Conservation (phyloP, 2,113 vertebrate genomes). For the Trogon surrucura region DNA sequence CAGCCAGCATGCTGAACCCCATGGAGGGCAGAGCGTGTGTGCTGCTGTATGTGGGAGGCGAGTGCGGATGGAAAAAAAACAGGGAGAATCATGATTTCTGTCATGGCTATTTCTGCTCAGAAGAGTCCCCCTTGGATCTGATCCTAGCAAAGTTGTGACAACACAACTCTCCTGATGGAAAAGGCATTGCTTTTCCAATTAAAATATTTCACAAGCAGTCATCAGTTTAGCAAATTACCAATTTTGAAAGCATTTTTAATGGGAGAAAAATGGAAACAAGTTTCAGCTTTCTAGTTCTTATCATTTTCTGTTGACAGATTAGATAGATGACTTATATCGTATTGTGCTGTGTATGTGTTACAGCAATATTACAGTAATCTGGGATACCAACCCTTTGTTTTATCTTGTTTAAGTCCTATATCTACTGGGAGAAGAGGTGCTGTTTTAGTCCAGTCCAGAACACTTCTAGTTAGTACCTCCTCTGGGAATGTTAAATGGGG, state of each 20-base stretch:
- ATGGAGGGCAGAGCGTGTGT: not conserved
- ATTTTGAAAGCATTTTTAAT: not conserved
- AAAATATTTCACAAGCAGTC: not conserved
- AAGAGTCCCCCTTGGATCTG: not conserved
- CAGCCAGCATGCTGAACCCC: not conserved
- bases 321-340: not conserved
- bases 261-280: not conserved
- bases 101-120: not conserved
- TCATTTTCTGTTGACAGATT: not conserved
- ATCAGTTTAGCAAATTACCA: not conserved
- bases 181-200: not conserved
- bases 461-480: not conserved
- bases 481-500: not conserved
- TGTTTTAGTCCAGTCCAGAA: not conserved
- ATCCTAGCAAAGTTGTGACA: not conserved
- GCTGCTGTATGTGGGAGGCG: rapidly evolving
- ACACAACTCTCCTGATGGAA: not conserved
- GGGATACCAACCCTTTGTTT: not conserved
- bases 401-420: not conserved
- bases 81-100: not conserved
- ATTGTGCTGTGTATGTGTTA: not conserved
- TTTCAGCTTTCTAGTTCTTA: not conserved
- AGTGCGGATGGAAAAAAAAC: not conserved
- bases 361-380: not conserved
- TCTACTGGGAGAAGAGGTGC: not conserved